Conservation (phyloP, 1,140 invertebrate species). For the Harlomillsia oculata region DNA sequence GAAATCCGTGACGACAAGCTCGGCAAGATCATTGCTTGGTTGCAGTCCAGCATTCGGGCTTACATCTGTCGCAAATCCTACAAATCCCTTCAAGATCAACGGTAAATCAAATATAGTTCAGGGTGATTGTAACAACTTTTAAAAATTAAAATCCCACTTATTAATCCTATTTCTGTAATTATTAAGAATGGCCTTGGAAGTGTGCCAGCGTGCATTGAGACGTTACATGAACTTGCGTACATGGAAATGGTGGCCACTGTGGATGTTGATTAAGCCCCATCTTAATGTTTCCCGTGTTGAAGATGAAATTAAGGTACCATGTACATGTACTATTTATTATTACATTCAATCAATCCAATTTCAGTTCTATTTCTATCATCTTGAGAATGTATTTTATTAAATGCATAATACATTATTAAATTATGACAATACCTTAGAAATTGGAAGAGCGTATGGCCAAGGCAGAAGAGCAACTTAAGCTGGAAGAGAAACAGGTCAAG, state of each 20-base stretch:
- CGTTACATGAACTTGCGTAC: conserved; percentile 15
- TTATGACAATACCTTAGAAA: not conserved
- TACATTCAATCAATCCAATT: not conserved
- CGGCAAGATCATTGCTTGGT: conserved; percentile 47
- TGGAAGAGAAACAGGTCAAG: not conserved
- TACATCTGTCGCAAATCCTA: conserved; percentile 45
- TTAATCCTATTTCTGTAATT: not conserved
- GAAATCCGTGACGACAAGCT: conserved; percentile 56
- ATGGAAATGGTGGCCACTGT: conserved; percentile 29
- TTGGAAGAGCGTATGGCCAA: conserved; percentile 12
- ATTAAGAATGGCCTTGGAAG: conserved; percentile 2
- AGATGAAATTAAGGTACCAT: conserved; percentile 28
- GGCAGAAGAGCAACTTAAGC: not conserved
- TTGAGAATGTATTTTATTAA: not conserved
- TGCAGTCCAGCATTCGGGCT: conserved; percentile 55
- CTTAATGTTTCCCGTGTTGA: conserved; percentile 25
- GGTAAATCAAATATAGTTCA: not conserved
- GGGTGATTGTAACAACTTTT: not conserved
- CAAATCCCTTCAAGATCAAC: conserved; percentile 20
- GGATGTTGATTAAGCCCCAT: conserved; percentile 28
- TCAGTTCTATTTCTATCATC: not conserved
- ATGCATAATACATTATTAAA: not conserved
- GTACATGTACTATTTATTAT: conserved; percentile 36
- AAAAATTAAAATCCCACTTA: not conserved
- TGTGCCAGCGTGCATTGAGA: conserved; percentile 22